phyloP scores from a whole-genome alignment of 2,797 vertebrate genomes.

The Halcyon badia region DNA sequence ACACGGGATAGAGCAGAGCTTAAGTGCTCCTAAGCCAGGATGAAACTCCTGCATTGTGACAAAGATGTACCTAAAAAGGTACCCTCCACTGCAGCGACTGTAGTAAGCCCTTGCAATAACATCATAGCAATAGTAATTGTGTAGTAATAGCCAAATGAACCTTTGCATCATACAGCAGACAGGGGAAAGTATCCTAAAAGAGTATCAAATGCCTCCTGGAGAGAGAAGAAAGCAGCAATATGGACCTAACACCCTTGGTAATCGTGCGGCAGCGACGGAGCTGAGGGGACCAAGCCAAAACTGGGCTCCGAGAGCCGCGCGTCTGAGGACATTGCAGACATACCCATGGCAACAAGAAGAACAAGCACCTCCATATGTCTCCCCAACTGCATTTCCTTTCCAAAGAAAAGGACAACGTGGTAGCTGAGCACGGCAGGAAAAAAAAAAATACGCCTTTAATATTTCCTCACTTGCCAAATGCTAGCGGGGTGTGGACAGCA shows the following conservation, averaged over 20 bases:
- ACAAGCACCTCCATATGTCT: conserved; percentile 65
- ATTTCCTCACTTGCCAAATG: conserved; percentile 46
- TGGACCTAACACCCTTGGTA: not conserved
- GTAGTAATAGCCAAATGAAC: not conserved
- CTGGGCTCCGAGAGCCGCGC: not conserved
- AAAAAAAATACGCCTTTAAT: conserved; percentile 11
- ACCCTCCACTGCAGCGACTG: not conserved
- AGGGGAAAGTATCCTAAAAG: not conserved
- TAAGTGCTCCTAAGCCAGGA: not conserved
- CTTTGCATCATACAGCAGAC: not conserved
- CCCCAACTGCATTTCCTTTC: conserved; percentile 43
- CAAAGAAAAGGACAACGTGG: conserved; percentile 61
- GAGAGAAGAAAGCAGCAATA: not conserved
- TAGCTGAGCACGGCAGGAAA: not conserved
- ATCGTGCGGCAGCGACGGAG: not conserved
- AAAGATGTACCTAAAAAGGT: not conserved
- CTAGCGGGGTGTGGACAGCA: not conserved
- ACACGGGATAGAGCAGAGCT: not conserved
- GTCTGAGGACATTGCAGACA: conserved; percentile 9
- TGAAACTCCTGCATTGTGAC: not conserved
- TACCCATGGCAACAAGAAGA: conserved; percentile 69
- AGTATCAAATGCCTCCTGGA: not conserved
- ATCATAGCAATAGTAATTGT: not conserved
- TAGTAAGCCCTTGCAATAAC: not conserved
- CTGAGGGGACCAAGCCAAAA: not conserved